These are phyloP conservation scores for Empis stercorea DNA, from an alignment of 2,888 invertebrate species.

Conservation along the genomic window DNA sequence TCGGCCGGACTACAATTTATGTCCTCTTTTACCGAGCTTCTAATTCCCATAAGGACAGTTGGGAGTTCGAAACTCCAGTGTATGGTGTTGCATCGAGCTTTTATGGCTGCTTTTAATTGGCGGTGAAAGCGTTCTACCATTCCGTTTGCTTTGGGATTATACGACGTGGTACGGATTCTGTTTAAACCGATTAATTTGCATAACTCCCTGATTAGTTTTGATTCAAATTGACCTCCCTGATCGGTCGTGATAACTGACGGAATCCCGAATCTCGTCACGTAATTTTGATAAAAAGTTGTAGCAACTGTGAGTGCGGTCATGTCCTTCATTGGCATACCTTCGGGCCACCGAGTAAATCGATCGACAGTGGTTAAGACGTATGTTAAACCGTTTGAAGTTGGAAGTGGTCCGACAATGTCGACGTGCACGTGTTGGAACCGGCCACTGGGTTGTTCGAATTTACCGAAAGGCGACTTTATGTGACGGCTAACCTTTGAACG, in stretches of 20 bases:
- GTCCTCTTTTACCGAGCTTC: no score
- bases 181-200: neutral
- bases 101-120: neutral
- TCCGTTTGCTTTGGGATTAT: slow-evolving; percentile 1
- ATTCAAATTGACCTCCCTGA: neutral
- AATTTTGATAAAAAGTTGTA: neutral
- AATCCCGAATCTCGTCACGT: neutral
- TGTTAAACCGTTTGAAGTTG: neutral
- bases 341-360: neutral
- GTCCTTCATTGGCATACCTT: neutral
- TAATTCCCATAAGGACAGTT: no score
- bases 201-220: neutral
- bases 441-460: no score
- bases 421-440: neutral
- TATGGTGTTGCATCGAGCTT: neutral
- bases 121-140: neutral
- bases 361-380: neutral
- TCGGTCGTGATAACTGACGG: neutral
- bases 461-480: no score
- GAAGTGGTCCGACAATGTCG: neutral
- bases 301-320: neutral
- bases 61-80: neutral
- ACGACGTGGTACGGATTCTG: neutral
- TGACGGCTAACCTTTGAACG: no score
- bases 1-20: no score